A percentile compares a stretch with the other conserved stretches of the same genome.
These are phyloP conservation scores for Micropoecilia bifurca DNA, from an alignment of 2,797 vertebrate genomes.

Conservation along the genomic window DNA sequence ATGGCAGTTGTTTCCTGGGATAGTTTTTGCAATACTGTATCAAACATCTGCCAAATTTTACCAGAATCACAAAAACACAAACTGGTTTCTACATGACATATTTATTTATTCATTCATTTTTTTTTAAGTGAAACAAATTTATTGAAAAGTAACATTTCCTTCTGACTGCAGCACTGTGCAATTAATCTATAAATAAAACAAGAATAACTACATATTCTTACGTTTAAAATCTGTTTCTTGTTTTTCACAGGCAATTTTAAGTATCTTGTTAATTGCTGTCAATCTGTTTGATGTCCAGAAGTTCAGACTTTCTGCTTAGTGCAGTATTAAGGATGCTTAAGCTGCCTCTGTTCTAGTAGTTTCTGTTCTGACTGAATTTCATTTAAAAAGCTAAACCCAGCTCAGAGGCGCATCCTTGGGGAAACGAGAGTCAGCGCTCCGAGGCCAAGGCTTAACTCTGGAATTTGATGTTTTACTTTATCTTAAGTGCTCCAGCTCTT, in stretches of 20 bases:
- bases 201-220: not conserved
- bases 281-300: constrained; percentile 10
- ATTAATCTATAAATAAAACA: not conserved
- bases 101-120: not conserved
- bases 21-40: constrained; percentile 42
- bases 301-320: constrained; percentile 17
- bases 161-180: not conserved
- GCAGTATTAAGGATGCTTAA: constrained; percentile 20
- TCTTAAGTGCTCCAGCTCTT: constrained; percentile 21
- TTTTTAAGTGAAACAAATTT: constrained; percentile 7
- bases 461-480: constrained; percentile 52
- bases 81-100: constrained; percentile 16
- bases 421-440: constrained; percentile 37
- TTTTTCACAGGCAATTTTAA: not conserved
- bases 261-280: not conserved
- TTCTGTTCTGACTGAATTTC: constrained; percentile 42
- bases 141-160: not conserved
- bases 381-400: constrained; percentile 46
- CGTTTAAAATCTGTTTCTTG: not conserved
- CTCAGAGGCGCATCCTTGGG: constrained; percentile 31
- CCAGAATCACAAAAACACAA: constrained; percentile 20
- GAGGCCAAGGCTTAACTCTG: constrained; percentile 45
- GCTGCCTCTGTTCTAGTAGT: constrained; percentile 23
- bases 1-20: constrained; percentile 9
- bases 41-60: constrained; percentile 35